phyloP scores from a whole-genome alignment of 2,797 vertebrate genomes.

The Premnoplex brunnescens region DNA sequence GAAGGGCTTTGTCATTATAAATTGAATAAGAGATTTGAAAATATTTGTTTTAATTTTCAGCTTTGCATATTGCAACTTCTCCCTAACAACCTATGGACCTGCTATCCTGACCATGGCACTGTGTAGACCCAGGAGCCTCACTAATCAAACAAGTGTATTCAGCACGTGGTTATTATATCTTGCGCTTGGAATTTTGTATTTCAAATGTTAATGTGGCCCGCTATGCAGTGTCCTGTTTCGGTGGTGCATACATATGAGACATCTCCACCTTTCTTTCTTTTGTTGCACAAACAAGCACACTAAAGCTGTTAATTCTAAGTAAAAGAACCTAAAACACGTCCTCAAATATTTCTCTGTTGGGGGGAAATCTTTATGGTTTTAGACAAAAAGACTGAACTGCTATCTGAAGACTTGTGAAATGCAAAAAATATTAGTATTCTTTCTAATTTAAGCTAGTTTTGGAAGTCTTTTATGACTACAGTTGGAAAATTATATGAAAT shows the following conservation, averaged over 20 bases:
- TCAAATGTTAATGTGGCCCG: neutral
- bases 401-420: neutral
- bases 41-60: neutral
- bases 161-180: neutral
- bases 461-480: neutral
- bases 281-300: neutral
- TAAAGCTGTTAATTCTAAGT: neutral
- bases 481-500: neutral
- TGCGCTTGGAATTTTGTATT: neutral
- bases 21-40: neutral
- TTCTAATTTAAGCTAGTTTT: neutral
- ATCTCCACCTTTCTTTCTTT: neutral
- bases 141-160: neutral
- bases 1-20: neutral
- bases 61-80: neutral
- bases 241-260: neutral
- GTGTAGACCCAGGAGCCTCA: neutral
- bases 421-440: neutral
- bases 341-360: neutral
- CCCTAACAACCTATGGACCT: neutral
- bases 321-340: accelerated
- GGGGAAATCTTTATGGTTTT: neutral
- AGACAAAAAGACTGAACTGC: neutral
- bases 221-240: neutral
- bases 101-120: accelerated